Evolutionary conservation across 64 coral and sea anemone species (phyloP).

Genomic region (Montipora cactus): DNA sequence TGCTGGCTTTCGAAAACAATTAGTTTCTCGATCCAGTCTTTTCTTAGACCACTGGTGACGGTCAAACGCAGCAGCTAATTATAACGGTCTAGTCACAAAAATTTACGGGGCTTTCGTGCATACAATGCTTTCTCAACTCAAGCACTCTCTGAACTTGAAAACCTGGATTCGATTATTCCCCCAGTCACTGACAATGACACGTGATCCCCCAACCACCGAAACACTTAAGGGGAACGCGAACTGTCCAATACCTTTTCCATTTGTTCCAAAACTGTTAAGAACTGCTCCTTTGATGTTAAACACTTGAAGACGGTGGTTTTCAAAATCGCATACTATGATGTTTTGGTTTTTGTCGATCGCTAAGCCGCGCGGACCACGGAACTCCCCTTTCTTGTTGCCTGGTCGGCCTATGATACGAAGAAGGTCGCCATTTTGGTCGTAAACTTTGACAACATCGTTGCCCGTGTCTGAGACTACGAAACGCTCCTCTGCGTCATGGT

Average conservation of each 20-base stretch:
- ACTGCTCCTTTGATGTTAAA: slow-evolving; percentile 50
- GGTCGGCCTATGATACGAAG: slow-evolving; percentile 53
- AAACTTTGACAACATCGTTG: slow-evolving; percentile 69
- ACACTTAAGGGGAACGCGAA: slow-evolving; percentile 63
- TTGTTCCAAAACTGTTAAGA: slow-evolving; percentile 55
- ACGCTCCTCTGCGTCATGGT: slow-evolving; percentile 17
- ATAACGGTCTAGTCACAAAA: too few species aligned
- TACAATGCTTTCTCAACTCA: too few species aligned
- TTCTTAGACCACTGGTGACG: too few species aligned
- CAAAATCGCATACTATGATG: slow-evolving; percentile 76
- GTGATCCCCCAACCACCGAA: slow-evolving; percentile 22
- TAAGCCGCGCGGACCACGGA: slow-evolving; percentile 60
- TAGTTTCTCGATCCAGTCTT: too few species aligned
- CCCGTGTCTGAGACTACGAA: slow-evolving; percentile 73
- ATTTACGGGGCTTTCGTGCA: too few species aligned
- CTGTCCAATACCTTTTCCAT: slow-evolving; percentile 60
- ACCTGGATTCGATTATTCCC: slow-evolving; percentile 67
- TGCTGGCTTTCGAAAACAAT: too few species aligned
- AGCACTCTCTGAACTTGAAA: slow-evolving; percentile 53
- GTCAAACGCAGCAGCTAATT: too few species aligned
- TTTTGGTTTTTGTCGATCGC: slow-evolving; percentile 54
- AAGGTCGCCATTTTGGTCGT: slow-evolving; percentile 63
- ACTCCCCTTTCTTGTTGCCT: slow-evolving; percentile 71
- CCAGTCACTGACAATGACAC: slow-evolving; percentile 73
- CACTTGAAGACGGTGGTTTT: slow-evolving; percentile 73